Evolutionary conservation across 2,888 invertebrate genomes (phyloP).

Genomic region (Xylophagus ater): DNA sequence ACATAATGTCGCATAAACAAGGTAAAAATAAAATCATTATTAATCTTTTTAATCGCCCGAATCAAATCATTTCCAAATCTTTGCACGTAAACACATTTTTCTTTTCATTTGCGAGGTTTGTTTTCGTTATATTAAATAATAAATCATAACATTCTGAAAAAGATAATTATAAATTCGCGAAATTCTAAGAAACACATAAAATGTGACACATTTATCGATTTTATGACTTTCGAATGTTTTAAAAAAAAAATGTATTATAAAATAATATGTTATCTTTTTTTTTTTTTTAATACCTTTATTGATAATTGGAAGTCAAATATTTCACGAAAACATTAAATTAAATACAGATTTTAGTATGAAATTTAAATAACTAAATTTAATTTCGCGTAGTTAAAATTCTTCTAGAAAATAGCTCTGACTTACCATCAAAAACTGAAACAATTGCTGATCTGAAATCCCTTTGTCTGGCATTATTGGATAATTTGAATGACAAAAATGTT

Average conservation of each 20-base stretch:
- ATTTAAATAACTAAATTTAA: no score
- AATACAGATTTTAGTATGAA: background rate
- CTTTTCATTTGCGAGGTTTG: no score
- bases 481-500: constrained; percentile 73
- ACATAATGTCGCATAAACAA: constrained; percentile 71
- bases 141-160: no score
- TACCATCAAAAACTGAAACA: constrained; percentile 52
- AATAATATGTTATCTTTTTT: background rate
- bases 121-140: no score
- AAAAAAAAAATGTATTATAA: background rate
- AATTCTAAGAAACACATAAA: no score
- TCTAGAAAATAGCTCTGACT: constrained; percentile 51
- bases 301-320: background rate
- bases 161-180: no score
- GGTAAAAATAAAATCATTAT: constrained; percentile 42
- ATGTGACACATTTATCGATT: no score
- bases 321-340: background rate
- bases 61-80: no score
- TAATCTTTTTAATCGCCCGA: no score
- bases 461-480: constrained; percentile 67
- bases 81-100: no score
- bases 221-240: background rate
- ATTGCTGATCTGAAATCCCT: constrained; percentile 66
- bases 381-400: constrained; percentile 70
- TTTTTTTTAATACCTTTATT: background rate